Evolutionary conservation across 2,113 vertebrate genomes (phyloP), one percentile per base, ranked within the genome.

Genomic region (Sander lucioperca): DNA sequence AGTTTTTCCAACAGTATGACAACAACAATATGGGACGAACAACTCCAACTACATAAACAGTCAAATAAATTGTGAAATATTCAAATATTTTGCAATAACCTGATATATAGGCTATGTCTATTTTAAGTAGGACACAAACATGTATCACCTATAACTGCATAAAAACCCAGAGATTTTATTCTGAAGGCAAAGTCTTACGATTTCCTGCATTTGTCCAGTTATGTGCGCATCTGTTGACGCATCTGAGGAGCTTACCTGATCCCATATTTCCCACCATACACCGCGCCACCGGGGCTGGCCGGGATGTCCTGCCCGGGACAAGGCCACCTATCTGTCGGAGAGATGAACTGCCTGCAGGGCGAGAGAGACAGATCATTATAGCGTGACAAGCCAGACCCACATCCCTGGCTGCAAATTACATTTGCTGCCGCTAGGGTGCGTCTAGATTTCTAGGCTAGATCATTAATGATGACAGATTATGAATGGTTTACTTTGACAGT

Each of bases 171-270:
- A 0, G 1, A 66, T 47, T 72, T 89, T 88, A 91, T 83, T 89
- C 11, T 91, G 91, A 89, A 91, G 65, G 11, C 8, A 21, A 39
- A 18, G 1, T 50, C 0, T 1, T 0, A 0, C 0, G 0, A 62
- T 25, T 86, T 88, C 86, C 85, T 63, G 80, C 2, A 10, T 65
- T 47, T 53, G n/a, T 59, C 4, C 25, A 0, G 2, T 53, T 16
- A 10, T 7, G 21, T 57, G 2, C 3, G 3, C 6, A 0, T 10
- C 1, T 2, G 3, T 56, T 77, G 73, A 86, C 33, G 62, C 36
- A 18, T n/a, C 68, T 6, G 66, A 86, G 82, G 39, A 77, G 88
- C 79, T 94, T 94, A 95, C 94, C 92, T 95, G 94, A 89, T 93
- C 88, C 83, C 64, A 53, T 67, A 43, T 72, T 90, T 90, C 93